These are phyloP conservation scores for Plectrocnemia conspersa DNA, from an alignment of 1,140 invertebrate genomes.

Conservation along the genomic window DNA sequence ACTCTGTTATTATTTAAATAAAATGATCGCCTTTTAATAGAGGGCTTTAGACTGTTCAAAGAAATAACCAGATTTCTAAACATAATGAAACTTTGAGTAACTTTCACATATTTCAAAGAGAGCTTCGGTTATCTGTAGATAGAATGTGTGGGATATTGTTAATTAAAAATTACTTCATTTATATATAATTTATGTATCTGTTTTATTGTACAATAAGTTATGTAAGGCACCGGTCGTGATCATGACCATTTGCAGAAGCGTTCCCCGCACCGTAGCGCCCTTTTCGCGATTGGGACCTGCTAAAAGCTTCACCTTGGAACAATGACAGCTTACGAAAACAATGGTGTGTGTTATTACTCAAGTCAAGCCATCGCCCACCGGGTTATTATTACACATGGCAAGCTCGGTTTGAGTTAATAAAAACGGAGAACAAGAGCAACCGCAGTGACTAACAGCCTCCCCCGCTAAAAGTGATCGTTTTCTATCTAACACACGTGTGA, in stretches of 20 bases:
- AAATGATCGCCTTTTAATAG: not conserved
- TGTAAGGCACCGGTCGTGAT: no score
- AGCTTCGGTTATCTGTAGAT: not conserved
- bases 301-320: constrained; percentile 26
- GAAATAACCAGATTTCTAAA: not conserved
- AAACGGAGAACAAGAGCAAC: constrained; percentile 14
- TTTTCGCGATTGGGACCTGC: constrained; percentile 15
- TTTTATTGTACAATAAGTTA: no score
- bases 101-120: not conserved
- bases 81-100: no score
- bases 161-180: not conserved
- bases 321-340: constrained; percentile 28
- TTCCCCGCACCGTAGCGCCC: constrained; percentile 13
- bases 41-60: not conserved
- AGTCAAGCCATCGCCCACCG: constrained; percentile 17
- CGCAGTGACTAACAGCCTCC: constrained; percentile 9
- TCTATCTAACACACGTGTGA: no score
- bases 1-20: not conserved
- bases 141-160: not conserved
- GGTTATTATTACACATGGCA: constrained; percentile 17
- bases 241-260: constrained; percentile 18
- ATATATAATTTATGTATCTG: constrained; percentile 4
- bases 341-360: constrained; percentile 16
- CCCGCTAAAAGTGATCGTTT: no score
- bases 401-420: constrained; percentile 5